These are phyloP conservation scores for Sarcophaga peregrina DNA, from an alignment of 1,140 invertebrate genomes.

Conservation along the genomic window DNA sequence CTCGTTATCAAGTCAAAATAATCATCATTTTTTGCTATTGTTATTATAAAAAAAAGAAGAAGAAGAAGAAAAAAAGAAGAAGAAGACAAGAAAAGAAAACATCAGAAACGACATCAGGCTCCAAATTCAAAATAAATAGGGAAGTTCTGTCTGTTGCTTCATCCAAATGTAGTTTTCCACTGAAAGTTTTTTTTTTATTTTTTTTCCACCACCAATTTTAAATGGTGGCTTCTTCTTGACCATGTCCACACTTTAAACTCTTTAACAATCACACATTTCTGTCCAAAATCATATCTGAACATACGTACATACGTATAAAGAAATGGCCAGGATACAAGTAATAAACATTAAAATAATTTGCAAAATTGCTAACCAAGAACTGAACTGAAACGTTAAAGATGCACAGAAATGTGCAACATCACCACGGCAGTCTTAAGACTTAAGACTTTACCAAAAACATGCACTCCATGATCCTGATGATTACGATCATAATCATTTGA, in stretches of 20 bases:
- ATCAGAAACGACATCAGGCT: too few species aligned
- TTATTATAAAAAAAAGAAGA: background rate
- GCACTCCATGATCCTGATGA: background rate
- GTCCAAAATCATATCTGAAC: background rate
- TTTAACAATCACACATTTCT: conserved; percentile 41
- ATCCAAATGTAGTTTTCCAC: background rate
- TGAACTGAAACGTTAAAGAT: background rate
- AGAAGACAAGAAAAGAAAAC: too few species aligned
- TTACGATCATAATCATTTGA: background rate
- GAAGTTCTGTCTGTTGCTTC: background rate
- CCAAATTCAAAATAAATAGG: background rate
- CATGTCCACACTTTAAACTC: background rate
- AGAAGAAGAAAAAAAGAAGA: background rate
- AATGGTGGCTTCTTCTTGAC: background rate
- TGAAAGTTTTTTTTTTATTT: conserved; percentile 23
- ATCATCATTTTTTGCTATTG: conserved; percentile 50
- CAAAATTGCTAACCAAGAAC: background rate
- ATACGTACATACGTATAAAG: background rate
- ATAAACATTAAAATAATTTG: conserved; percentile 40
- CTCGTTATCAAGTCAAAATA: conserved; percentile 66
- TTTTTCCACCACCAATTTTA: background rate
- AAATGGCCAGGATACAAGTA: conserved; percentile 11
- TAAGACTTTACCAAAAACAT: conserved; percentile 13
- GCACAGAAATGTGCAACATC: conserved; percentile 26
- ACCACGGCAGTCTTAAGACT: background rate